phyloP scores from a whole-genome alignment of 2,888 invertebrate genomes.

The Sinhomidia bicolor region DNA sequence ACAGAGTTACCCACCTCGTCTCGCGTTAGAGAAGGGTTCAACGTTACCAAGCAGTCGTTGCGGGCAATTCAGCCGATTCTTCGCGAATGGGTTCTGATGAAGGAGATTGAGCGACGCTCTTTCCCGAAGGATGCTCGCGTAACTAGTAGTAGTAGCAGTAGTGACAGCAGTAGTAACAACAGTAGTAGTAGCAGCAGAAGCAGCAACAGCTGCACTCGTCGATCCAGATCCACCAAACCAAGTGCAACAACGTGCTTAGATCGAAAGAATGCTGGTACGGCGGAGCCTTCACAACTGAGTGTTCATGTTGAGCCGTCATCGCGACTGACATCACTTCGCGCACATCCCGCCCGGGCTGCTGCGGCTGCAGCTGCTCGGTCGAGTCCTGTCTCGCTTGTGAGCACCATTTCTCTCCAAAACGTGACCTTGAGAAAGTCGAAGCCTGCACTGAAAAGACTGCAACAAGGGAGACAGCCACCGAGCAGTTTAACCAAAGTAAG shows the following conservation, averaged over 20 bases:
- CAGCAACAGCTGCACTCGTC: not conserved
- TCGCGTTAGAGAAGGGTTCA: not conserved
- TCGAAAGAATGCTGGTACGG: not conserved
- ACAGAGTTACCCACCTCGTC: not conserved
- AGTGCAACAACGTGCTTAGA: too few species aligned
- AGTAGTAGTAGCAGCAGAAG: not conserved
- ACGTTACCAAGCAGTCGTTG: not conserved
- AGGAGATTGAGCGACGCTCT: too few species aligned
- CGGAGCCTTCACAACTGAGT: not conserved
- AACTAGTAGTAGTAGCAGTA: too few species aligned
- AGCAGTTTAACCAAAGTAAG: not conserved
- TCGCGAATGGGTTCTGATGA: too few species aligned
- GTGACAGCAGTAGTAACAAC: too few species aligned
- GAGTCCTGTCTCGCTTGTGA: not conserved
- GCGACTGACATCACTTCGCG: not conserved
- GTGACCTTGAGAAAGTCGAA: not conserved
- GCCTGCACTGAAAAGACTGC: constrained; percentile 18
- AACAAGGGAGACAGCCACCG: not conserved
- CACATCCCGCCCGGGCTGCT: not conserved
- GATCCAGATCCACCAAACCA: not conserved
- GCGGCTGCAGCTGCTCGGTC: too few species aligned
- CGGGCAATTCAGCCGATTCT: not conserved
- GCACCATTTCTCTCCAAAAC: not conserved
- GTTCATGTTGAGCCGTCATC: not conserved
- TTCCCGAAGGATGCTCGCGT: too few species aligned